A percentile compares a stretch with the other conserved stretches of the same genome.
Evolutionary conservation across 2,888 invertebrate genomes (phyloP).

Genomic region (Argyresthia albistria): DNA sequence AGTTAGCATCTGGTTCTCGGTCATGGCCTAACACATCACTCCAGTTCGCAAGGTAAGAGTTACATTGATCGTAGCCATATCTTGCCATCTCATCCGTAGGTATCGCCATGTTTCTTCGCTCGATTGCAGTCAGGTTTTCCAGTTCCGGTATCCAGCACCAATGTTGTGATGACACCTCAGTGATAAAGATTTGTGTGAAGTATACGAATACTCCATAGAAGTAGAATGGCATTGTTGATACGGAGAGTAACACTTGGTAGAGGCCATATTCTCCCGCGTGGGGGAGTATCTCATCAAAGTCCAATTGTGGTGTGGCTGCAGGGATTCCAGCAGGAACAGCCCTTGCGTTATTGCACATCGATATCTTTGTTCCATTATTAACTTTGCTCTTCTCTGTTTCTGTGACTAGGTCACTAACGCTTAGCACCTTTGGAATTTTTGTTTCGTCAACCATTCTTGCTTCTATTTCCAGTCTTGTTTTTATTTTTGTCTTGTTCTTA

Average conservation of each 20-base stretch:
- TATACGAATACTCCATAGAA: constrained; percentile 9
- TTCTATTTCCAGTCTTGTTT: too few species aligned
- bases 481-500: too few species aligned
- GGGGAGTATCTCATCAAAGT: constrained; percentile 9
- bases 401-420: too few species aligned
- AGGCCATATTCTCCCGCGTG: constrained; percentile 9
- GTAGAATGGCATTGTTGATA: constrained; percentile 9
- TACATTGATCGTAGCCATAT: constrained; percentile 8
- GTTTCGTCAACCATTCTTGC: too few species aligned
- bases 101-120: constrained; percentile 8
- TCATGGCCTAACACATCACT: constrained; percentile 6
- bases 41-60: constrained; percentile 10
- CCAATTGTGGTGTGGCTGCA: not conserved
- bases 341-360: too few species aligned
- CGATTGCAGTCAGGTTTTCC: constrained; percentile 8
- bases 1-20: not conserved
- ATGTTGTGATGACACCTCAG: constrained; percentile 8
- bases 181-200: constrained; percentile 10
- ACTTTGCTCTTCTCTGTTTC: too few species aligned
- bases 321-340: too few species aligned
- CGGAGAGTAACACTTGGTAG: constrained; percentile 8
- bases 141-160: constrained; percentile 13
- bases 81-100: constrained; percentile 5
- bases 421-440: too few species aligned
- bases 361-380: too few species aligned